Percentiles rank a stretch among this genome's conserved stretches.
These are phyloP conservation scores for Pristis pectinata DNA, from an alignment of 2,797 vertebrate species.

Conservation along the genomic window DNA sequence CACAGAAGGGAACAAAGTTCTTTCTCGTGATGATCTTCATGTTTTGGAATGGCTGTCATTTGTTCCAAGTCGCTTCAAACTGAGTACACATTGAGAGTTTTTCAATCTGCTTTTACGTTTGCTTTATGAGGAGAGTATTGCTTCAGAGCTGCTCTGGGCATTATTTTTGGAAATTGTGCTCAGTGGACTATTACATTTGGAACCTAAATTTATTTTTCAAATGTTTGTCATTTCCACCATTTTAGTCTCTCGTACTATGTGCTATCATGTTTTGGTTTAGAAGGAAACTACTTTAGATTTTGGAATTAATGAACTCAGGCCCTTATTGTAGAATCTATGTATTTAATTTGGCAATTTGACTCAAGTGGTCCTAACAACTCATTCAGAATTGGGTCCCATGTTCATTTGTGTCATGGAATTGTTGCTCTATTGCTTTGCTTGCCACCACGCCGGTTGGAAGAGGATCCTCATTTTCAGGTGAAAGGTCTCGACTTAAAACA, in stretches of 20 bases:
- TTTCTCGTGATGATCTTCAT: not conserved
- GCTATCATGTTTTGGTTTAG: not conserved
- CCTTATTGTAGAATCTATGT: not conserved
- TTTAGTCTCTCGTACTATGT: not conserved
- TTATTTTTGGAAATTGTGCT: not conserved
- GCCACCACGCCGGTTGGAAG: not conserved
- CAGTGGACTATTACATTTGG: not conserved
- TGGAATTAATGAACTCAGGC: not conserved
- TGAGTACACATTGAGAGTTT: not conserved
- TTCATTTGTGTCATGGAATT: not conserved
- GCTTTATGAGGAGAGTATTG: too few species aligned
- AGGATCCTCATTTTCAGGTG: too few species aligned
- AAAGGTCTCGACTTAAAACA: too few species aligned
- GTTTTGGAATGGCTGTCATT: not conserved
- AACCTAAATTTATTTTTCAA: not conserved
- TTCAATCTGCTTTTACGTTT: not conserved
- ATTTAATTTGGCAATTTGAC: not conserved
- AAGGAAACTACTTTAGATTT: not conserved
- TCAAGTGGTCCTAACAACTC: not conserved
- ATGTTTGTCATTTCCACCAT: not conserved
- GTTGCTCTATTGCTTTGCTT: not conserved
- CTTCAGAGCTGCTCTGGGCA: not conserved
- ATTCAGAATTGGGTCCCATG: not conserved
- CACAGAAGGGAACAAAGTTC: not conserved
- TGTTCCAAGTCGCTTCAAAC: slow-evolving; percentile 6